Base-by-base conservation (phyloP, 2,113 vertebrate genomes). In the Mus musculus region DNA sequence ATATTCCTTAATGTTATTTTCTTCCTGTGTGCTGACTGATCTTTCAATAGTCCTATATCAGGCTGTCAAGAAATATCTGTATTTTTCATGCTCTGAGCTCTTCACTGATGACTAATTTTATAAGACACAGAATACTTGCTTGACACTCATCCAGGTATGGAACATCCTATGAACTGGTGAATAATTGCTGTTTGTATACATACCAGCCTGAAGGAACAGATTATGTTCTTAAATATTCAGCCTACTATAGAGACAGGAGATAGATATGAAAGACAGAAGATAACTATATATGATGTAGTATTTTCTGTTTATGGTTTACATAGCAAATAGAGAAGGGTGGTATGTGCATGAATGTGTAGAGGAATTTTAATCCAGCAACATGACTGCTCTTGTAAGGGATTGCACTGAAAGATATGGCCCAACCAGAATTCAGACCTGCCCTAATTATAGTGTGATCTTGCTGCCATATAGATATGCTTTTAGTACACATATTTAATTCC, bases 101-200 rank as follows among this genome's bases (percentile, higher is more conserved):
- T 90, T 26, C 67, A 49, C 7, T 73, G 46, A 89, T 69, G 56
- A 13, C 81, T 87, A 88, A 80, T 92, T 93, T 94, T 77, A 26
- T 2, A 67, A 63, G 89, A 61, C 24, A n/a, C 6, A 73, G 7
- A 59, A 13, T 36, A 46, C 24, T 52, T 39, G 7, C 7, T 39
- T 93, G n/a, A 67, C 22, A 54, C 6, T 49, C n/a, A 39, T 39
- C 4, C 19, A 80, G 61, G 39, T 30, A 71, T 4, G 65, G 54
- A 82, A 33, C n/a, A 4, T 73, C 19, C 1, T 71, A 10, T 26
- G 22, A 28, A 61, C 30, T 67, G 5, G 3, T 80, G 30, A 94
- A n/a, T 92, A 69, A n/a, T 85, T 76, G 36, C 4, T 26, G 92
- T 96, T 92, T 78, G 49, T 54, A 92, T 12, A 42, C 80, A 91